Base-by-base conservation (phyloP, 2,113 vertebrate species). In the Todiramphus chloris region DNA sequence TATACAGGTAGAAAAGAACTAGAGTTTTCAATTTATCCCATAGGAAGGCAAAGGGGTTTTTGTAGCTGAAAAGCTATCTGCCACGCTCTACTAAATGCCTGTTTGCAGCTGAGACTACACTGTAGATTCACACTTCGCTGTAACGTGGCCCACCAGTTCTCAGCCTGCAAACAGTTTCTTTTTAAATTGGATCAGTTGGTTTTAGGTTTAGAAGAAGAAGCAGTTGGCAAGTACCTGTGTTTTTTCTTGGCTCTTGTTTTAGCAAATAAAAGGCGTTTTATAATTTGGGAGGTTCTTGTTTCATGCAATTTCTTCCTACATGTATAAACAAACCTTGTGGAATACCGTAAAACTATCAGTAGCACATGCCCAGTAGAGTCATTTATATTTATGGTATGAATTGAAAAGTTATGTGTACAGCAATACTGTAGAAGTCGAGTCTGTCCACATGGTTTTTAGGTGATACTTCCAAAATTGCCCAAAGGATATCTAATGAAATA, bases 401-500 rank as follows among this genome's bases (percentile, higher is more conserved):
- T 80, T 2, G 8, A 88, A 68, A 94, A 93, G 59, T 83, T 94
- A 33, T 28, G 33, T 67, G 46, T 90, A 43, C 64, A 64, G 51
- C 81, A 96, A 75, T 48, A 41, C 28, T 68, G 31, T 63, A 74
- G 31, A 90, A 88, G 75, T 88, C 91, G 55, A 59, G 46, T 74
- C 51, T 1, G 4, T 92, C 87, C 64, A 28, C 79, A 46, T 84
- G 46, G 48, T 70, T 94, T 96, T 93, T 83, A 75, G 90, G 60
- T 95, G 75, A 83, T 94, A n/a, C 68, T 90, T 88, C 64, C 46
- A 90, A 67, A 90, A 64, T 70, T 92, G 79, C 79, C 43, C 67
- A 64, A 83, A 93, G 79, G 39, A 78, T 69, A 69, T 43, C 27
- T 67, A 94, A 89, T 91, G 74, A 89, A 93, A 93, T 87, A 89